These are phyloP conservation scores for Xyrichtys novacula DNA, from an alignment of 2,797 vertebrate species.

Conservation along the genomic window DNA sequence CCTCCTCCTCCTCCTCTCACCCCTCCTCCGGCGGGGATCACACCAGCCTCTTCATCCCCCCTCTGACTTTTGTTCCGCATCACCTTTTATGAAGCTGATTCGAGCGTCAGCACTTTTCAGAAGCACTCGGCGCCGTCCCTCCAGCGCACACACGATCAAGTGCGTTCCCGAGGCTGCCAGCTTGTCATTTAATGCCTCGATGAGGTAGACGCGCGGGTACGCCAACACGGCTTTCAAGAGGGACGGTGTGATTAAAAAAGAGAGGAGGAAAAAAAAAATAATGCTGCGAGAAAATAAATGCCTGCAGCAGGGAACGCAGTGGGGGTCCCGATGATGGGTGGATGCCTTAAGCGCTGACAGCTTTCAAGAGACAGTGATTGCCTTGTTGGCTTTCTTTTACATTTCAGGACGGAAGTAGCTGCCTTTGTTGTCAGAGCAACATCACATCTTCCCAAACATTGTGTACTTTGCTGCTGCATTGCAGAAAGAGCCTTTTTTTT, in stretches of 20 bases:
- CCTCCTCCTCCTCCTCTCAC: slow-evolving; percentile 17
- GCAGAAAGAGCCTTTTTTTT: slow-evolving; percentile 12
- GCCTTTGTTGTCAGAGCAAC: slow-evolving; percentile 57
- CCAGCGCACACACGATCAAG: slow-evolving; percentile 45
- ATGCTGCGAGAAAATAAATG: slow-evolving; percentile 57
- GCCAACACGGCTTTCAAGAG: slow-evolving; percentile 48
- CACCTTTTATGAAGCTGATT: slow-evolving; percentile 31
- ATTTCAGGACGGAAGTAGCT: slow-evolving; percentile 50
- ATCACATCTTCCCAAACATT: slow-evolving; percentile 37
- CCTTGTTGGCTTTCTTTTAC: slow-evolving; percentile 69
- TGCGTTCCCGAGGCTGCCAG: slow-evolving; percentile 61
- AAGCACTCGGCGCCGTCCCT: slow-evolving; percentile 40
- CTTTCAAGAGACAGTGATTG: slow-evolving; percentile 68
- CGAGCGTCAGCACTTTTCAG: slow-evolving; percentile 58
- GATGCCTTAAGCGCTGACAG: slow-evolving; percentile 72
- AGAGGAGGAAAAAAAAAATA: neutral
- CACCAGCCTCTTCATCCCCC: neutral
- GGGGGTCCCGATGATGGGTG: slow-evolving; percentile 61
- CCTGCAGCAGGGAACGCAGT: slow-evolving; percentile 64
- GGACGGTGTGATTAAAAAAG: slow-evolving; percentile 30
- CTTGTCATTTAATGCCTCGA: slow-evolving; percentile 71
- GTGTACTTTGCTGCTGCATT: slow-evolving; percentile 11
- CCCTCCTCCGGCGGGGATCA: slow-evolving; percentile 37
- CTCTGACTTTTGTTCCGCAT: slow-evolving; percentile 34
- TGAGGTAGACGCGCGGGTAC: slow-evolving; percentile 45